Conservation (phyloP, 2,888 invertebrate species). For the Drosophila prolongata region DNA sequence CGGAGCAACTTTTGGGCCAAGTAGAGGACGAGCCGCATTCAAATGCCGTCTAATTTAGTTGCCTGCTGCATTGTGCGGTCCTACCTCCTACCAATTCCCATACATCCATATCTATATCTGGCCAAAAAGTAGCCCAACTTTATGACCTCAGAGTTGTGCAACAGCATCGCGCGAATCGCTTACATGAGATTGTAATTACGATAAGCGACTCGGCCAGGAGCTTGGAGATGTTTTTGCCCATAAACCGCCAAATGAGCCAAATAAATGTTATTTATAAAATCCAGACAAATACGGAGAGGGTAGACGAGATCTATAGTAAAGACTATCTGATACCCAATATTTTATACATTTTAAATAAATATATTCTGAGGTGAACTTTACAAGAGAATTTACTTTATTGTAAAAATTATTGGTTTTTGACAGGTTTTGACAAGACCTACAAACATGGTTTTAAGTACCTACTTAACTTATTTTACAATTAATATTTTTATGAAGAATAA, state of each 20-base stretch:
- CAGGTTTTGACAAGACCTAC: too few relatives aligned
- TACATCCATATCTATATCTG: slow-evolving; percentile 28
- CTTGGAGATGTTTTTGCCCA: slow-evolving; percentile 59
- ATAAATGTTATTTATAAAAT: slow-evolving; percentile 79
- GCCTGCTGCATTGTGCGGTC: slow-evolving; percentile 63
- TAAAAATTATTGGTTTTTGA: background rate
- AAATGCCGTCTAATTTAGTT: slow-evolving; percentile 79
- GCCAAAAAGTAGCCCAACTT: slow-evolving; percentile 50
- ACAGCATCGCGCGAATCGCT: slow-evolving; percentile 76
- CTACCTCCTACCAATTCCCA: slow-evolving; percentile 8
- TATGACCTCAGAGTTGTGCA: slow-evolving; percentile 76
- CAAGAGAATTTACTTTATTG: background rate
- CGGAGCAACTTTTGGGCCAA: slow-evolving; percentile 27
- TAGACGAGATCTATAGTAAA: too few relatives aligned
- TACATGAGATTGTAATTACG: slow-evolving; percentile 81
- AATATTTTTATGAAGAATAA: too few relatives aligned
- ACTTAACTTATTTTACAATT: too few relatives aligned
- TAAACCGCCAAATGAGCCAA: slow-evolving; percentile 81
- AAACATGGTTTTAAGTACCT: too few relatives aligned
- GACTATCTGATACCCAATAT: background rate
- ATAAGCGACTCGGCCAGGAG: slow-evolving; percentile 71
- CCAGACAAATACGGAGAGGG: slow-evolving; percentile 1
- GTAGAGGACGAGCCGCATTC: slow-evolving; percentile 65
- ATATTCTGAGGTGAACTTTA: too few relatives aligned
- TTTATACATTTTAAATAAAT: too few relatives aligned